Conservation (phyloP, 2,113 vertebrate genomes). For the Diadophis punctatus region DNA sequence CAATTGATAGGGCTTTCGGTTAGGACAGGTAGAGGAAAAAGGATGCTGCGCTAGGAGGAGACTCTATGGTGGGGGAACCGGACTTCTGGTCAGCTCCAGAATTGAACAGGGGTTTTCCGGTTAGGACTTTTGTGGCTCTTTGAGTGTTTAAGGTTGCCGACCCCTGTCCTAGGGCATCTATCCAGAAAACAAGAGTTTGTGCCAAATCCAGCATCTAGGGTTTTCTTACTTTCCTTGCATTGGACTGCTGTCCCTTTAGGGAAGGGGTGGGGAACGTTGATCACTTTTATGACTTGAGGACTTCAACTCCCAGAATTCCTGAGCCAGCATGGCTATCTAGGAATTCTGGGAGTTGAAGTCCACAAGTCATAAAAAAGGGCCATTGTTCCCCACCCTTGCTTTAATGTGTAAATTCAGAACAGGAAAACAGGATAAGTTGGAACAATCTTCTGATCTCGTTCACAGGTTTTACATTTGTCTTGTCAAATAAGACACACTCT, state of each 20-base stretch:
- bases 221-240: neutral
- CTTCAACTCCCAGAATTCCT: no score
- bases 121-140: no score
- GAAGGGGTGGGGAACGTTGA: no score
- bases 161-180: no score
- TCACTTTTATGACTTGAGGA: no score
- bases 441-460: neutral
- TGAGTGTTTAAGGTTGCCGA: no score
- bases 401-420: neutral
- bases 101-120: no score
- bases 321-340: neutral
- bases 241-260: neutral
- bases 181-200: neutral
- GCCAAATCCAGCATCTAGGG: neutral
- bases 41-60: no score
- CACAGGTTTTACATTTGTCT: neutral
- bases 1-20: no score
- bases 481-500: neutral
- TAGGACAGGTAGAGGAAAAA: no score
- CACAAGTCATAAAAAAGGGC: neutral
- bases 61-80: no score
- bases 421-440: neutral
- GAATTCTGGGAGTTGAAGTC: neutral
- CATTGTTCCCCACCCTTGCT: neutral
- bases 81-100: no score